These are phyloP conservation scores for Tadarida brasiliensis DNA, from an alignment of 2,797 vertebrate species.

Conservation along the genomic window DNA sequence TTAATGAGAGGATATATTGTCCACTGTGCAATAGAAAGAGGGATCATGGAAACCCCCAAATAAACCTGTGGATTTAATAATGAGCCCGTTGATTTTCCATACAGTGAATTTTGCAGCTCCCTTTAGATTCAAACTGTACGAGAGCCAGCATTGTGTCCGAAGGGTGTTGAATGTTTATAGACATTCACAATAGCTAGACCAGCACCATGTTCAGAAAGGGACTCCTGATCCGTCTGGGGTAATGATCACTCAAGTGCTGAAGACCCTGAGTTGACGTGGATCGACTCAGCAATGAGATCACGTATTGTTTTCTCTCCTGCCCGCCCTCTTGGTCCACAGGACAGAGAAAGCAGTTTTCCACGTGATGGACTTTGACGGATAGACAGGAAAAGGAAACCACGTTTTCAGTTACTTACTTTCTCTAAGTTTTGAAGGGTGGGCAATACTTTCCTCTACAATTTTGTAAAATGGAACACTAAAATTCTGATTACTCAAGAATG, in stretches of 20 bases:
- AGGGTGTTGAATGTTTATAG: background rate
- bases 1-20: background rate
- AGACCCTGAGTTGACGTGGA: background rate
- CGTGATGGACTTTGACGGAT: background rate
- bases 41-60: background rate
- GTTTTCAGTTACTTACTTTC: background rate
- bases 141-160: background rate
- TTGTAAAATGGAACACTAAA: background rate
- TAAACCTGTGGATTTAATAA: background rate
- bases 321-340: background rate
- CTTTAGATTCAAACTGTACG: background rate
- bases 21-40: background rate
- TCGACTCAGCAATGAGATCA: background rate
- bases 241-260: background rate
- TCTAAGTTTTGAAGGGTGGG: background rate
- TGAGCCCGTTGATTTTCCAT: background rate
- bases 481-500: background rate
- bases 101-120: background rate
- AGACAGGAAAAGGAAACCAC: background rate
- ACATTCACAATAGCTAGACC: background rate
- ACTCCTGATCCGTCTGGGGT: background rate
- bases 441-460: background rate
- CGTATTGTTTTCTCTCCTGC: background rate
- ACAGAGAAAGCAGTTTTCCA: background rate
- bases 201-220: background rate